Evolutionary conservation across 2,888 invertebrate species (phyloP).

Genomic region (Cryptocheilus praepositus): DNA sequence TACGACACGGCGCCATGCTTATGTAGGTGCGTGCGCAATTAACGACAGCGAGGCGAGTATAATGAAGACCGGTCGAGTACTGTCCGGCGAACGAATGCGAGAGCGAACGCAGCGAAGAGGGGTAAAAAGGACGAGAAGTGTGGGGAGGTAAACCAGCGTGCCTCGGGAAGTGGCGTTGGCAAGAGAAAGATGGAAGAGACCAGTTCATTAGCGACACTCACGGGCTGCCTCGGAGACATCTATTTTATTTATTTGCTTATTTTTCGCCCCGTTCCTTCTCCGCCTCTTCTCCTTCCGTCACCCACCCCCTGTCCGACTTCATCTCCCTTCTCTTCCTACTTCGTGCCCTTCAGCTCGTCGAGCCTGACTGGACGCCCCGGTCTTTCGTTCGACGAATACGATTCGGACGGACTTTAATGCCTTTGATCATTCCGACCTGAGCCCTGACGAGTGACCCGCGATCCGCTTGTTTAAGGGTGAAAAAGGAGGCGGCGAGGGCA

Average conservation of each 20-base stretch:
- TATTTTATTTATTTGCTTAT: conserved; percentile 69
- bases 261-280: conserved; percentile 48
- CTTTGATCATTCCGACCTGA: no score
- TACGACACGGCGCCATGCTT: conserved; percentile 52
- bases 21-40: conserved; percentile 69
- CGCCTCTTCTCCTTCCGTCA: conserved; percentile 30
- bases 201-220: conserved; percentile 73
- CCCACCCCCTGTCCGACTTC: not conserved
- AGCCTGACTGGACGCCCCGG: no score
- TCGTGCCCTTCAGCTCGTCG: not conserved
- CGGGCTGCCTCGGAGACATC: conserved; percentile 66
- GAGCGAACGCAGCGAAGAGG: not conserved
- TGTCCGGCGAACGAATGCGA: conserved; percentile 48
- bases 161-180: conserved; percentile 24
- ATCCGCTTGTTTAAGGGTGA: no score
- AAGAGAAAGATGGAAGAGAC: conserved; percentile 65
- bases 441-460: no score
- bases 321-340: not conserved
- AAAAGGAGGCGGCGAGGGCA: no score
- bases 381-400: no score
- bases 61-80: conserved; percentile 69
- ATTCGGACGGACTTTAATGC: no score
- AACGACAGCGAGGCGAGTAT: conserved; percentile 65
- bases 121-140: conserved; percentile 27
- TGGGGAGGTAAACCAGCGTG: conserved; percentile 16